Evolutionary conservation across 2,888 invertebrate genomes (phyloP), one percentile per base, ranked within the genome.

Genomic region (Julus scandinavius): DNA sequence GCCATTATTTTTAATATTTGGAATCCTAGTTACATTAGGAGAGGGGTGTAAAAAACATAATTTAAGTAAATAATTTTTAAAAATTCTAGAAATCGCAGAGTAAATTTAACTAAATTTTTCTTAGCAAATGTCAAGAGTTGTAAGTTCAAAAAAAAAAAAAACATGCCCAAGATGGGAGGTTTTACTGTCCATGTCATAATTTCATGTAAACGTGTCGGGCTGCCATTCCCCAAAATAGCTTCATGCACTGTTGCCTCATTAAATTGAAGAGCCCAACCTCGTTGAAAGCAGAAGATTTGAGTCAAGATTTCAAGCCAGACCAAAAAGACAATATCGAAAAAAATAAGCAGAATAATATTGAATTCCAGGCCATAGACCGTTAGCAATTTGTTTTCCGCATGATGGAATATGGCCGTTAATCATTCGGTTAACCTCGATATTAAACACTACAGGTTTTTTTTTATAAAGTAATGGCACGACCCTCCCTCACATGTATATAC

Each of bases 401-500:
- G 85, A 85, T 45, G 45, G 49, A 85, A 45, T 11, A 41, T 85
- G 85, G 49, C 85, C 85, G 85, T 85, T 85, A 85, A 85, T 49
- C 49, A 85, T 85, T 45, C 20, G 49, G 85, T 45, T 85, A 85
- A 85, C 85, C 85, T 85, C 85, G 50, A 49, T 85, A 85, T 85
- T 85, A 85, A 85, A 49, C n/a, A 85, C 85, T 85, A 20, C 49
- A 49, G 29, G 45, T 29, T 85, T 85, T 85, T 45, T n/a, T 7
- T 7, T 7, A 45, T 7, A 9, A 40, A 40, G 41, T 7, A 85
- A 85, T 38, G 38, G 85, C 40, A 85, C 40, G 85, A 63, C 85
- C 85, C 40, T 85, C 38, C 84, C 20, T 40, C 85, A 29, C 29
- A 29, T 11, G 11, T 20, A 4, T n/a, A 58, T 7, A 58, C 84